These are phyloP conservation scores for Pardosa pseudoannulata DNA, from an alignment of 2,888 invertebrate genomes.

Conservation along the genomic window DNA sequence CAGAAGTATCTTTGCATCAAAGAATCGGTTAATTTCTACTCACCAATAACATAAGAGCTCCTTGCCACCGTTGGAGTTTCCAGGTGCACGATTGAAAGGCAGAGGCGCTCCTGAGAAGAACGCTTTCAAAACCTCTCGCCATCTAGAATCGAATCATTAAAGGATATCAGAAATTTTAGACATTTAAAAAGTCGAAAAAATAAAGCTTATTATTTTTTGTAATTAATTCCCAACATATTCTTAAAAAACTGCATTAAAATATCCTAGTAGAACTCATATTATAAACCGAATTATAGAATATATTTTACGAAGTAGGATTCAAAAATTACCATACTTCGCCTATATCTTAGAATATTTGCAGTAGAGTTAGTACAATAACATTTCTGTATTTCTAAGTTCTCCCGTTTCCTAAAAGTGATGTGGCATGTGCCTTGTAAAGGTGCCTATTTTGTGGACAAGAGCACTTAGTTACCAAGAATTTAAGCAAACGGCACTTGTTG, in stretches of 20 bases:
- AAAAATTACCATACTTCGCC: background rate
- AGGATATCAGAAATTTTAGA: no score
- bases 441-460: background rate
- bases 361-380: background rate
- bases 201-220: no score
- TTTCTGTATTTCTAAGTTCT: background rate
- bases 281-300: no score
- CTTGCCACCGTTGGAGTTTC: constrained; percentile 25
- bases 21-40: no score
- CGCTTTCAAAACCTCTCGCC: constrained; percentile 37
- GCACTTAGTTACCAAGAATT: background rate
- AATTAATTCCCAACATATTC: no score
- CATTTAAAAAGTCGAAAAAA: no score
- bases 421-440: background rate
- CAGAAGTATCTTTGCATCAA: no score
- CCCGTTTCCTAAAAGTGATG: constrained; percentile 6
- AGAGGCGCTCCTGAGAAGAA: background rate
- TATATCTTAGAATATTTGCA: background rate
- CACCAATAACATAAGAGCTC: constrained; percentile 28
- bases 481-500: background rate
- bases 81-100: constrained; percentile 30
- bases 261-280: no score
- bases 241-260: no score
- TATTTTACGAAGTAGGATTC: constrained; percentile 8
- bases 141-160: constrained; percentile 8